Conservation (phyloP, 2,113 vertebrate species). For the Drymodes brunneopygia region DNA sequence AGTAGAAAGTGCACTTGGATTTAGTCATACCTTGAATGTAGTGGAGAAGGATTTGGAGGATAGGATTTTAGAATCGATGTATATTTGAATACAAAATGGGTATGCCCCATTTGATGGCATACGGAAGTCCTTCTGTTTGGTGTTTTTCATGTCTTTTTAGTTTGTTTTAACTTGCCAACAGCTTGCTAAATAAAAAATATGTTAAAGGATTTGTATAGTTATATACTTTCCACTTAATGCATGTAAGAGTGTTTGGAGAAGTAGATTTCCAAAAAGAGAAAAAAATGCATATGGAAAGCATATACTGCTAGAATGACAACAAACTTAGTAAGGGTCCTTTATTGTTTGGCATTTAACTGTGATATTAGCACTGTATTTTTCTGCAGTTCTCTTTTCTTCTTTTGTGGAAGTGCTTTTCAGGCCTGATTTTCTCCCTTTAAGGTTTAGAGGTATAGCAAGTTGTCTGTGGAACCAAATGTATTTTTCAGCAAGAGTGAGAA, state of each 20-base stretch:
- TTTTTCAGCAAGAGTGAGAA: neutral
- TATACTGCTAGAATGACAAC: neutral
- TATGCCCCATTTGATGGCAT: neutral
- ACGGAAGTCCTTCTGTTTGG: neutral
- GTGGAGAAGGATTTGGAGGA: neutral
- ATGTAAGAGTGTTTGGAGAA: neutral
- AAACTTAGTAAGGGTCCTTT: neutral
- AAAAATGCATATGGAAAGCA: neutral
- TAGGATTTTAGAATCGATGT: neutral
- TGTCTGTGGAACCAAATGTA: neutral
- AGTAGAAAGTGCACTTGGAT: neutral
- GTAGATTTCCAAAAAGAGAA: neutral
- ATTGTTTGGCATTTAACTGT: neutral
- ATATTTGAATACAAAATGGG: neutral
- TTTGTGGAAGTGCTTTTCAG: neutral
- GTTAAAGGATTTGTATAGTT: neutral
- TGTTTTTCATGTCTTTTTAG: neutral
- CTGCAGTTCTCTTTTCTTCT: neutral
- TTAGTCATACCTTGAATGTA: neutral
- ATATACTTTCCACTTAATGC: neutral
- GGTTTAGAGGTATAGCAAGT: neutral
- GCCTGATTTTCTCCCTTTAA: neutral
- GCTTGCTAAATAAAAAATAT: neutral
- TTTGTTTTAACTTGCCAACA: neutral
- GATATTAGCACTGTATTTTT: neutral